A percentile compares a stretch with the other conserved stretches of the same genome.
Conservation (phyloP, 2,113 vertebrate genomes). For the Erinaceus europaeus region DNA sequence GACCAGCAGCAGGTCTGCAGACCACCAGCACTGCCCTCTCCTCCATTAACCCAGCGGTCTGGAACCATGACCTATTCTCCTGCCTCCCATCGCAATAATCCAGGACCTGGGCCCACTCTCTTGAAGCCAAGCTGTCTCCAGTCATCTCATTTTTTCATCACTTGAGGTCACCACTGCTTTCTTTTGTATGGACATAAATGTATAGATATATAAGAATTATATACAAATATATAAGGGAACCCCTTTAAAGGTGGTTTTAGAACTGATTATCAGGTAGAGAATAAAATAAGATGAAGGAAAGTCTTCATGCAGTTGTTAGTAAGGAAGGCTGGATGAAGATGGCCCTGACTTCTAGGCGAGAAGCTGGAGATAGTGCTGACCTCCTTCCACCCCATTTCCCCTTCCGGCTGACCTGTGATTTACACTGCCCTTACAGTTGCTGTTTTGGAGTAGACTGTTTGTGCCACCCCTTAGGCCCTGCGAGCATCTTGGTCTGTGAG, state of each 20-base stretch:
- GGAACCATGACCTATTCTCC: not conserved
- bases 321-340: not conserved
- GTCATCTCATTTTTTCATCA: not conserved
- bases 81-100: not conserved
- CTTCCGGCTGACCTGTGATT: constrained; percentile 72
- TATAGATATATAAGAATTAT: constrained; percentile 73
- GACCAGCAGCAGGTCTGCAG: constrained; percentile 34
- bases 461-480: not conserved
- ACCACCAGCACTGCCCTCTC: constrained; percentile 44
- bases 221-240: constrained; percentile 68
- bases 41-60: constrained; percentile 5
- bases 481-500: not conserved
- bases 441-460: constrained; percentile 56
- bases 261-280: constrained; percentile 58
- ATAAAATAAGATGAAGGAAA: constrained; percentile 59
- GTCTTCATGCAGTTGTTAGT: not conserved
- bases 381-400: constrained; percentile 22
- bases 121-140: not conserved
- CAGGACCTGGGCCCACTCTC: not conserved
- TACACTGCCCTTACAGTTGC: constrained; percentile 51
- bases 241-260: constrained; percentile 66
- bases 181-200: constrained; percentile 72
- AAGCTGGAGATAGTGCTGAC: constrained; percentile 50
- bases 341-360: constrained; percentile 54
- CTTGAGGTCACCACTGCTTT: constrained; percentile 61